A percentile compares a stretch with the other conserved stretches of the same genome.
These are phyloP conservation scores for Thymelicus lineola DNA, from an alignment of 2,888 invertebrate genomes.

Conservation along the genomic window DNA sequence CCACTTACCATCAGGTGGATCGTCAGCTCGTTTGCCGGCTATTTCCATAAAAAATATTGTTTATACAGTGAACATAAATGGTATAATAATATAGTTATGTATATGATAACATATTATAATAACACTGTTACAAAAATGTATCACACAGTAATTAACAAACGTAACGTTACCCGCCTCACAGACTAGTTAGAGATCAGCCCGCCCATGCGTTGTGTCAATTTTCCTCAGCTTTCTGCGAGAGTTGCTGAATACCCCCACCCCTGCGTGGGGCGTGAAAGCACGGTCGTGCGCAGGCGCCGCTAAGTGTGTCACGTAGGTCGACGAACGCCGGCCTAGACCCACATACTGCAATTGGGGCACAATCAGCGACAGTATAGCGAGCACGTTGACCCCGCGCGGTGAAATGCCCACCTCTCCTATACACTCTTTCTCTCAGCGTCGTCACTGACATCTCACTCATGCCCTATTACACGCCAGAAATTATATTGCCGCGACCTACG, in stretches of 20 bases:
- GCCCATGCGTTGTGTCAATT: conserved; percentile 43
- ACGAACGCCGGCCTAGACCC: conserved; percentile 86
- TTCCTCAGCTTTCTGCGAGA: conserved; percentile 76
- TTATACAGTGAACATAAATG: no score
- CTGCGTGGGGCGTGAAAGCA: conserved; percentile 78
- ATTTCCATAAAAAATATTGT: no score
- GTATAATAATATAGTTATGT: no score
- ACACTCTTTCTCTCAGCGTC: conserved; percentile 81
- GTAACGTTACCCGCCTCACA: conserved; percentile 18
- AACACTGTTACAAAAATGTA: no score
- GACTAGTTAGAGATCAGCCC: conserved; percentile 18
- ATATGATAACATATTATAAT: no score
- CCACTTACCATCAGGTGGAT: no score
- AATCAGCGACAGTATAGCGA: conserved; percentile 84
- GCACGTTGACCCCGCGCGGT: conserved; percentile 82
- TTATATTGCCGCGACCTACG: conserved; percentile 3
- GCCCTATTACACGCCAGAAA: not conserved
- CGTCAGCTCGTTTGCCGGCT: no score
- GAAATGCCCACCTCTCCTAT: conserved; percentile 83
- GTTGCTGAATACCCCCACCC: conserved; percentile 60
- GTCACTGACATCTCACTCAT: conserved; percentile 21
- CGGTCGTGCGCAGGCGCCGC: conserved; percentile 74
- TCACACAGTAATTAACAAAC: conserved; percentile 8
- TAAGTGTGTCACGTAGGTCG: conserved; percentile 83
- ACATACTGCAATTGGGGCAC: conserved; percentile 83